Base-by-base conservation (phyloP, 1,140 invertebrate species). In the Drosophila ogumai region DNA sequence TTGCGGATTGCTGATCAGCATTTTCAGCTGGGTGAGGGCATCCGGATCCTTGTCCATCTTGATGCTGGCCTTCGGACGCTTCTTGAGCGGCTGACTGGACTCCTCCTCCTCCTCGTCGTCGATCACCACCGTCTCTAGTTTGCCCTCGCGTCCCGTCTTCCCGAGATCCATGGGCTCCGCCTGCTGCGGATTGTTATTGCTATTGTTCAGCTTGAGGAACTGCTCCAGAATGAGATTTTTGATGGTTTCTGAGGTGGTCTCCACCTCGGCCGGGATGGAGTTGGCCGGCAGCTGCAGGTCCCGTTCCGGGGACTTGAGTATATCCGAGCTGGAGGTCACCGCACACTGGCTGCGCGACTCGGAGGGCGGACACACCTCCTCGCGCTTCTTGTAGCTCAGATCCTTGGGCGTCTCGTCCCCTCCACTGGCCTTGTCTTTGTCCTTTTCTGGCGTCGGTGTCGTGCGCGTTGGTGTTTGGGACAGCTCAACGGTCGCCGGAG, bases 21-120 rank as follows among this genome's bases (percentile, higher is more conserved):
- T 94, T 72, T 96, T 95, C 2, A 97, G 93, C 85, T 97, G 96
- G 52, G 94, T 95, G 8, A 96, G 90, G 2, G 96, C 95, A 90
- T 95, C 95, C 28, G 92, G 92, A 74, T 94, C 94, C 52, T 94
- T 93, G 56, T 93, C 93, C 52, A 92, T 73, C 49, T 88, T 88
- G 13, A 90, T 90, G 46, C 25, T 73, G 41, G 74, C 71, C 28
- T 87, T 90, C 32, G 72, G 68, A 60, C 94, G 94, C 81, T 95
- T 95, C 44, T 94, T 93, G 36, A 94, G 91, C 3, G 95, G 94
- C 3, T 94, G 94, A 75, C 95, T 94, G 74, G 95, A 94, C 13
- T 93, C 94, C n/a, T 93, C 52, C 19, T 64, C 81, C 25, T 82
- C 78, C 52, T 91, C 87, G 19, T 92, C 91, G 15, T 92, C 91